phyloP scores from a whole-genome alignment of 2,113 vertebrate genomes.

The Micromys minutus region DNA sequence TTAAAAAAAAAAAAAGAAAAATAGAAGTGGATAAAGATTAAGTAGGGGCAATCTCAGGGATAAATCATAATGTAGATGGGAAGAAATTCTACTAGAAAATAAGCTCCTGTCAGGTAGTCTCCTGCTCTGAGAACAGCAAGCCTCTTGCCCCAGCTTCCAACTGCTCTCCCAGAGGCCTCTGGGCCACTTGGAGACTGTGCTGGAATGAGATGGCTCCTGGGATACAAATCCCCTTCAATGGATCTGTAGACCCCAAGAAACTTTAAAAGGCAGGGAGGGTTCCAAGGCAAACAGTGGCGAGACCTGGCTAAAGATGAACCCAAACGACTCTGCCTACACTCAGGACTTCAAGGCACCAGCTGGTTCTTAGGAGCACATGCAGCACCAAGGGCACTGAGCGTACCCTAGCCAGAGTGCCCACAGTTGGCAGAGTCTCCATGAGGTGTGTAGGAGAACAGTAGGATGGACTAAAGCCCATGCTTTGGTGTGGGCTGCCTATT shows the following conservation, averaged over 20 bases:
- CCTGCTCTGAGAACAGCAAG: not conserved
- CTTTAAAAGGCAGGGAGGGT: not conserved
- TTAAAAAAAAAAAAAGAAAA: too few relatives aligned
- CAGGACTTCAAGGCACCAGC: not conserved
- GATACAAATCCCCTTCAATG: not conserved
- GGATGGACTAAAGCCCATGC: not conserved
- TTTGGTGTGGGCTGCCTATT: not conserved
- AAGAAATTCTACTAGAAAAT: not conserved
- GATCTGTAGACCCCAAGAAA: not conserved
- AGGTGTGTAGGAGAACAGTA: not conserved
- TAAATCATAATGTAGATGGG: not conserved
- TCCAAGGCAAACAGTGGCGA: not conserved
- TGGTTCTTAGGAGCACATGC: not conserved
- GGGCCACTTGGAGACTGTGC: not conserved
- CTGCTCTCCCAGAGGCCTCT: not conserved
- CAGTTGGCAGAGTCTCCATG: not conserved
- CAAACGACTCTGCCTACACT: not conserved
- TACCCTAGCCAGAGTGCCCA: not conserved
- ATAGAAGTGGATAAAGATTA: not conserved
- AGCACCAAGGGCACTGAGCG: too few relatives aligned
- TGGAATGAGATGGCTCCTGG: not conserved
- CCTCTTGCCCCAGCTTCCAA: not conserved
- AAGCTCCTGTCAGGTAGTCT: not conserved
- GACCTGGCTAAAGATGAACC: not conserved
- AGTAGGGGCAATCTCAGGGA: not conserved